Evolutionary conservation across 1,140 invertebrate genomes (phyloP), one percentile per base, ranked within the genome.

Genomic region (Oryctes rhinoceros): DNA sequence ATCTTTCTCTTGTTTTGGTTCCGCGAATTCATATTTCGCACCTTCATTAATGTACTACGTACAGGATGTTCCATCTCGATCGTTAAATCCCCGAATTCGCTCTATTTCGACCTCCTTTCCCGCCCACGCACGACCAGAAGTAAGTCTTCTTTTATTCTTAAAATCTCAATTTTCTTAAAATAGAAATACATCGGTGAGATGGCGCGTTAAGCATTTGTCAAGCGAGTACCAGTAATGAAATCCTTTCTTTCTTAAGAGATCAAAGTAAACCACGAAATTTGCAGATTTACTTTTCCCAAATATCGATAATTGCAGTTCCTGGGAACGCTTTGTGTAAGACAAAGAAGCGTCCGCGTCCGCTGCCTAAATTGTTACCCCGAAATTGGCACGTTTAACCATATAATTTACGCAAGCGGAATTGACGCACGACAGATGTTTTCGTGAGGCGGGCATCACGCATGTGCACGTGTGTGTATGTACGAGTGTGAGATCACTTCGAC

Each of bases 371-470:
- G 65, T 71, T 71, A 71, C 65, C 65, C 65, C 9, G 65, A 71
- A 71, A 71, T 71, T 71, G 65, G 65, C 65, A 71, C 65, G 65
- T 71, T 71, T 71, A 71, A 71, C 20, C 65, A 24, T 71, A 71
- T 71, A 71, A 71, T 71, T 71, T 71, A 71, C 24, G 65, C 18
- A 37, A 71, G 65, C 11, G 37, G 65, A 71, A 71, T 71, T 71
- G 65, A 71, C 65, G 65, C 65, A 71, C 65, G 65, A 71, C 65
- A 71, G 65, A 71, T 71, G 65, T 71, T 71, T 71, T 71, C 65
- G 65, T 37, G 65, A 71, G 35, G 35, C n/a, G 24, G 35, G 65
- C 65, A 37, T 59, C 53, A 6, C n/a, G 49, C 4, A 30, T 67
- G 11, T 20, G 62, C 11, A 11, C 24, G 18, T 67, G 24, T 24